phyloP scores from a whole-genome alignment of 2,888 invertebrate genomes.

The Leucania comma region DNA sequence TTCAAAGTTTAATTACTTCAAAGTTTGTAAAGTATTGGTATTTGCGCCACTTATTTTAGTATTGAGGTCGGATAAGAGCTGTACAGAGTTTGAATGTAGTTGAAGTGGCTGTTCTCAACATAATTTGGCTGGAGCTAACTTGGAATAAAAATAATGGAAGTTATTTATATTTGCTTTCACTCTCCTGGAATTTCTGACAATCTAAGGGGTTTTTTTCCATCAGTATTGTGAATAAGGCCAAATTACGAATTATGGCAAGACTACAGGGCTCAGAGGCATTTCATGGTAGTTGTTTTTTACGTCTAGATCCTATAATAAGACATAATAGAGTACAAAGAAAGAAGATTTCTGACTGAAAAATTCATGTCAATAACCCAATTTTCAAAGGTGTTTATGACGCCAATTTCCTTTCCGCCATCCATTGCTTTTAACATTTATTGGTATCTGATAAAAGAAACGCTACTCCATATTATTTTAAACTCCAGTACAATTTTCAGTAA shows the following conservation, averaged over 20 bases:
- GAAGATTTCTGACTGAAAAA: not conserved
- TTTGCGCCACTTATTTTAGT: constrained; percentile 42
- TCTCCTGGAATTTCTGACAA: not conserved
- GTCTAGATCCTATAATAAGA: not conserved
- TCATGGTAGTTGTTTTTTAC: not conserved
- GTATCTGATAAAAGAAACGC: not conserved
- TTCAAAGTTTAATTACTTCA: constrained; percentile 50
- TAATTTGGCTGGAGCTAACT: constrained; percentile 11
- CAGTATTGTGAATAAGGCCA: not conserved
- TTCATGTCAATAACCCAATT: not conserved
- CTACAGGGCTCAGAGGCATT: not conserved
- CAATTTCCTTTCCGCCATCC: not conserved
- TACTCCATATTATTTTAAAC: constrained; percentile 35
- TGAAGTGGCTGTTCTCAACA: constrained; percentile 22
- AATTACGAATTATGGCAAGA: not conserved
- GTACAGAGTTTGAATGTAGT: constrained; percentile 19
- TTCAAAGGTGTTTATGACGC: not conserved
- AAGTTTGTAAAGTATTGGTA: constrained; percentile 50
- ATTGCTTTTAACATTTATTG: constrained; percentile 10
- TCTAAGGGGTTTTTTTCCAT: not conserved
- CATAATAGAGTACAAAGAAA: too few species aligned
- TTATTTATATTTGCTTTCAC: constrained; percentile 8
- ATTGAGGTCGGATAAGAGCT: constrained; percentile 26
- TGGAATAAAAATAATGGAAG: constrained; percentile 22
- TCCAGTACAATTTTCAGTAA: constrained; percentile 22